Evolutionary conservation across 2,797 vertebrate species (phyloP).

Genomic region (Siniperca obscura): DNA sequence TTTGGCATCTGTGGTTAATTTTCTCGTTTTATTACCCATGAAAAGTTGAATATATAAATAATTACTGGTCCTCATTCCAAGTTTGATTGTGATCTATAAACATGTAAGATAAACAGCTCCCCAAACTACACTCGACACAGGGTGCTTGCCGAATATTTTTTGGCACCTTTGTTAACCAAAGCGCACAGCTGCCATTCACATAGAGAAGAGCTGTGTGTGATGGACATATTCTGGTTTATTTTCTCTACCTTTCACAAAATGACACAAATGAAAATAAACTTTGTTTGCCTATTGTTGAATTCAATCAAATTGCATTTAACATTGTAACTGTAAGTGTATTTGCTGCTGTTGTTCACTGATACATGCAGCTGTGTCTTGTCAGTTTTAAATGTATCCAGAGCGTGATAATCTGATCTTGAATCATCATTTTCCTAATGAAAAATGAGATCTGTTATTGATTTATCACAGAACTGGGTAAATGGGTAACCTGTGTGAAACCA

Average conservation of each 20-base stretch:
- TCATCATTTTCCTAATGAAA: constrained; percentile 3
- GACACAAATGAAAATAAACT: constrained; percentile 24
- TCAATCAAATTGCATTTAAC: constrained; percentile 4
- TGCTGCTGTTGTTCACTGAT: neutral
- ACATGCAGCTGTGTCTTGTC: neutral
- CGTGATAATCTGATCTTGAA: constrained; percentile 1
- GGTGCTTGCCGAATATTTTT: constrained; percentile 18
- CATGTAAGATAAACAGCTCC: constrained; percentile 39
- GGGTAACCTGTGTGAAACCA: constrained; percentile 6
- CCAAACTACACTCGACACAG: constrained; percentile 23
- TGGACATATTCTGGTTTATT: constrained; percentile 31
- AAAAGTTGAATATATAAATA: constrained; percentile 44
- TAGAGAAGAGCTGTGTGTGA: constrained; percentile 24
- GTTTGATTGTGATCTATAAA: constrained; percentile 53
- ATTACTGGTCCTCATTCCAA: constrained; percentile 17
- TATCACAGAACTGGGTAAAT: constrained; percentile 7
- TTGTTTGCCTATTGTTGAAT: neutral
- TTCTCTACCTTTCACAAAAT: constrained; percentile 23
- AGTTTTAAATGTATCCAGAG: neutral
- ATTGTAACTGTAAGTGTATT: neutral
- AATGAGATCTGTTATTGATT: neutral
- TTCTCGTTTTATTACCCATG: constrained; percentile 42
- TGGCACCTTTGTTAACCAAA: constrained; percentile 35
- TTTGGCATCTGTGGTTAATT: constrained; percentile 20
- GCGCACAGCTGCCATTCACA: constrained; percentile 37